Percentiles rank a stretch among this genome's conserved stretches.
phyloP scores from a whole-genome alignment of 2,113 vertebrate species.

The Riparia riparia region DNA sequence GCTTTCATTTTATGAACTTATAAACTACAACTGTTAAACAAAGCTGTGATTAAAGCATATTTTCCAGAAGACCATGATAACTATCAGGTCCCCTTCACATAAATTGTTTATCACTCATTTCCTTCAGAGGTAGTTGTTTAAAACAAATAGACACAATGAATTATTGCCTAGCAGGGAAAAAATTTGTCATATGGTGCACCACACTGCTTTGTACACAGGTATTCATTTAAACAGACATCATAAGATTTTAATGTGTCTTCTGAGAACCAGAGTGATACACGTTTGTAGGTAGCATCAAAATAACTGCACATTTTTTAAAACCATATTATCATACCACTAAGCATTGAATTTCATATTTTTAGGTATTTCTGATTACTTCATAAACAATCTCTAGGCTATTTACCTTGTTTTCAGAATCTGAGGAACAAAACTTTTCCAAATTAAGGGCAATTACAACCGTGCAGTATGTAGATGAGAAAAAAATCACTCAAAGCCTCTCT shows the following conservation, averaged over 20 bases:
- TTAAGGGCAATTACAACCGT: not conserved
- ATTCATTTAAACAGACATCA: conserved; percentile 11
- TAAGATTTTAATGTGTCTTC: conserved; percentile 13
- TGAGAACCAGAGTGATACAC: not conserved
- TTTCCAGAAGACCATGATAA: not conserved
- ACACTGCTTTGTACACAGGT: conserved; percentile 11
- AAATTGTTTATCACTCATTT: conserved; percentile 28
- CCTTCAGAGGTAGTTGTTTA: conserved; percentile 36
- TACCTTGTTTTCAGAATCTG: not conserved
- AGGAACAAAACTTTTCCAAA: not conserved
- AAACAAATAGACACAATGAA: not conserved
- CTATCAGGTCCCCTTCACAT: not conserved
- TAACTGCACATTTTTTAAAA: not conserved
- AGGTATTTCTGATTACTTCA: not conserved
- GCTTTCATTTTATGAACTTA: conserved; percentile 3
- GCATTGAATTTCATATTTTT: not conserved
- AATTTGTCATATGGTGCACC: not conserved
- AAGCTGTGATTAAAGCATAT: conserved; percentile 19
- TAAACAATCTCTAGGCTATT: not conserved
- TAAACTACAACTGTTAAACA: not conserved
- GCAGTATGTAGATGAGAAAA: not conserved
- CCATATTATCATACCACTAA: not conserved
- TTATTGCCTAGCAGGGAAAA: not conserved
- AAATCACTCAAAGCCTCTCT: not conserved
- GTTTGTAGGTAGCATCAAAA: not conserved